Percentiles rank a stretch among this genome's conserved stretches.
Evolutionary conservation across 2,113 vertebrate genomes (phyloP).

Genomic region (Nymphicus hollandicus): DNA sequence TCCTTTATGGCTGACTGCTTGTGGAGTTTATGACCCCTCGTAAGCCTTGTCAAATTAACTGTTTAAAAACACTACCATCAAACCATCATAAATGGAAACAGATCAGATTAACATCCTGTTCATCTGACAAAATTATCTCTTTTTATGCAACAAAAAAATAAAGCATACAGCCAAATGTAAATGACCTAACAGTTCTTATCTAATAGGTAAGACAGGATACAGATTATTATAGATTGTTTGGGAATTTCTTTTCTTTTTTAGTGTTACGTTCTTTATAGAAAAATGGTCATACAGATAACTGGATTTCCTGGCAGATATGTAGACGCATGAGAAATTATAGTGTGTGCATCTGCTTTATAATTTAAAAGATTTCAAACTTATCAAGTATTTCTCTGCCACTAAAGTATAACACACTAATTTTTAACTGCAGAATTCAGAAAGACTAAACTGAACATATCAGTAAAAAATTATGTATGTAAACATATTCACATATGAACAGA

Average conservation of each 20-base stretch:
- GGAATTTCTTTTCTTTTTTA: not conserved
- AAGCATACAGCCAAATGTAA: slow-evolving; percentile 18
- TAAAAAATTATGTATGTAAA: not conserved
- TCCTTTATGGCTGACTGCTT: slow-evolving; percentile 49
- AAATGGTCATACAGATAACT: not conserved
- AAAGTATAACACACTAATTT: not conserved
- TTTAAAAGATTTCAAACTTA: not conserved
- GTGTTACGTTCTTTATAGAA: not conserved
- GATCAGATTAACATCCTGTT: slow-evolving; percentile 62
- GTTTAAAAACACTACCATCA: slow-evolving; percentile 49
- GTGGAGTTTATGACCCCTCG: slow-evolving; percentile 61
- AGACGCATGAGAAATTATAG: not conserved
- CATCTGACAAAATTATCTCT: slow-evolving; percentile 52
- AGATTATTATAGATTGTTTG: not conserved
- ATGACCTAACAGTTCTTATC: not conserved
- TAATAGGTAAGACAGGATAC: not conserved
- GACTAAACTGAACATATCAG: not conserved
- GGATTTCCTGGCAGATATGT: not conserved
- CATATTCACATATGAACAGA: not conserved
- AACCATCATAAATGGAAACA: slow-evolving; percentile 51
- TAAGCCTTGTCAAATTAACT: slow-evolving; percentile 68
- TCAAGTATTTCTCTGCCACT: not conserved
- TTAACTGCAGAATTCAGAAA: not conserved
- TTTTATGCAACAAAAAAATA: slow-evolving; percentile 59
- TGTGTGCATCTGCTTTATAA: not conserved